Percentiles rank a stretch among this genome's conserved stretches.
These are phyloP conservation scores for Neoseiulus cucumeris DNA, from an alignment of 1,140 invertebrate species.

Conservation along the genomic window DNA sequence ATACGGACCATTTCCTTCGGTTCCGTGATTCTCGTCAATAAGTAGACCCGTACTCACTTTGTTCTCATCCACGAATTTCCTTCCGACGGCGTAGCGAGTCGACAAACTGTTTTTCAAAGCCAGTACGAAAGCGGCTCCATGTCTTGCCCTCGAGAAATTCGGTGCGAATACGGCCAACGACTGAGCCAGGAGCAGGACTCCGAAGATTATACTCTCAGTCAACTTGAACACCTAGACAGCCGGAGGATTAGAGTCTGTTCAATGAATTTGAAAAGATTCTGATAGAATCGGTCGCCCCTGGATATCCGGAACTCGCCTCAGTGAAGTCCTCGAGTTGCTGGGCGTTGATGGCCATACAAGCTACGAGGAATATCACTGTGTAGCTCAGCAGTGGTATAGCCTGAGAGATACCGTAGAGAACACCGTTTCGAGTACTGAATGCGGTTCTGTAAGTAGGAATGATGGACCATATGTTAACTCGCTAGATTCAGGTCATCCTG, in stretches of 20 bases:
- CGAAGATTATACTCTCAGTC: conserved; percentile 1
- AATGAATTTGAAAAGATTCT: too few species aligned
- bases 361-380: neutral
- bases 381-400: neutral
- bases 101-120: neutral
- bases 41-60: neutral
- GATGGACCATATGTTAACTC: too few species aligned
- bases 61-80: conserved; percentile 1
- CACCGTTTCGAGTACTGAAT: neutral
- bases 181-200: neutral
- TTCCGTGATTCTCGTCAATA: too few species aligned
- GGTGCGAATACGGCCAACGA: neutral
- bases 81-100: neutral
- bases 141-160: neutral
- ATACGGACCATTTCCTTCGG: too few species aligned
- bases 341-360: neutral
- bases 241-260: neutral
- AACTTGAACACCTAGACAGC: neutral
- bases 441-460: neutral
- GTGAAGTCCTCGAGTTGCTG: neutral
- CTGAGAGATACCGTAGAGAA: neutral
- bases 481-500: too few species aligned
- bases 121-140: neutral
- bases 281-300: too few species aligned
- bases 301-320: too few species aligned